Evolutionary conservation across 2,113 vertebrate species (phyloP).

Genomic region (Clinocottus analis): DNA sequence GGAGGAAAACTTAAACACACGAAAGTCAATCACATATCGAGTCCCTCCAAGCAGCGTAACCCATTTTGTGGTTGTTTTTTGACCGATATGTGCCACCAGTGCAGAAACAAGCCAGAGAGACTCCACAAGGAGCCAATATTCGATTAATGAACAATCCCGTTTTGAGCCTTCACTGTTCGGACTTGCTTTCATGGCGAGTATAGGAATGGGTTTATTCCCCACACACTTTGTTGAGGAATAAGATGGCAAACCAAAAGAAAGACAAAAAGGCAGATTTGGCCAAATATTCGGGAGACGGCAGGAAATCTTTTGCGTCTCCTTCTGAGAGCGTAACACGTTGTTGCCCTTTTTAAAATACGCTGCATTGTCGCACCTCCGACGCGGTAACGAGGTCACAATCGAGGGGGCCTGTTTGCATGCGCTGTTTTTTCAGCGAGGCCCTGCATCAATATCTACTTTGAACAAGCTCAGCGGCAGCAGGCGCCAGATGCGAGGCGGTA

Average conservation of each 20-base stretch:
- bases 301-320: constrained; percentile 51
- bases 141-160: constrained; percentile 47
- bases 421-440: constrained; percentile 37
- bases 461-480: constrained; percentile 67
- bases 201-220: constrained; percentile 7
- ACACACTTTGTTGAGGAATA: constrained; percentile 31
- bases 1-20: constrained; percentile 49
- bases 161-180: constrained; percentile 17
- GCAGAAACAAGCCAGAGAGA: constrained; percentile 37
- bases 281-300: neutral
- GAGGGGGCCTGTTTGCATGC: constrained; percentile 33
- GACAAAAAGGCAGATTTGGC: no score
- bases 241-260: neutral
- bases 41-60: constrained; percentile 38
- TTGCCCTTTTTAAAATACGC: constrained; percentile 40
- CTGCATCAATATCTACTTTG: constrained; percentile 65
- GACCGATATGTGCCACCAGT: constrained; percentile 20
- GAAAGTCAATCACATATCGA: constrained; percentile 70
- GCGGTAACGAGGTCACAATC: constrained; percentile 73
- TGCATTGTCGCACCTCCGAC: constrained; percentile 53
- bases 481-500: constrained; percentile 74
- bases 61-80: constrained; percentile 35
- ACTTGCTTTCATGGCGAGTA: constrained; percentile 41
- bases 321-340: neutral
- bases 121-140: constrained; percentile 35